Conservation (phyloP, 1,140 invertebrate species). For the Dinoponera quadriceps region DNA sequence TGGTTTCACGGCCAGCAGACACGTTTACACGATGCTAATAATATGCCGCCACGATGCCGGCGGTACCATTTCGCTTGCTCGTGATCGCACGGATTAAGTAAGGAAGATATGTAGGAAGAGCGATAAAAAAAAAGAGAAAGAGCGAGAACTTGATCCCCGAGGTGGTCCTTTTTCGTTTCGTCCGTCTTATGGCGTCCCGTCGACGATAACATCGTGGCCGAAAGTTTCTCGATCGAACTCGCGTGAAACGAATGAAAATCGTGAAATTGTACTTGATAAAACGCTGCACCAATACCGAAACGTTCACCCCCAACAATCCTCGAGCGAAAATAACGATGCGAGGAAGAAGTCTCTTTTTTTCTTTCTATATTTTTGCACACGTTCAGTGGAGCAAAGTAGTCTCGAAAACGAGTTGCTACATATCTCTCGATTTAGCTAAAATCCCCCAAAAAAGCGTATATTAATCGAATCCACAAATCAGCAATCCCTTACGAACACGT, state of each 20-base stretch:
- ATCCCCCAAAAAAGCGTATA: too few relatives aligned
- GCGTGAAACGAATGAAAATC: background rate
- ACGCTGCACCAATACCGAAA: too few relatives aligned
- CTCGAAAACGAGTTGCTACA: too few relatives aligned
- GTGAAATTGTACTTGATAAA: too few relatives aligned
- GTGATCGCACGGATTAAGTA: constrained; percentile 47
- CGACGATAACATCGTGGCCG: background rate
- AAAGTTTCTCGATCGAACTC: constrained; percentile 67
- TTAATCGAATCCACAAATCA: too few relatives aligned
- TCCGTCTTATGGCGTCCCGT: constrained; percentile 5
- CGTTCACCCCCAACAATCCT: too few relatives aligned
- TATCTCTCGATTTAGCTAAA: too few relatives aligned
- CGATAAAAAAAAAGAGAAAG: background rate
- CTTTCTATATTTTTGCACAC: too few relatives aligned
- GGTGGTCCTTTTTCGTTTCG: constrained; percentile 39
- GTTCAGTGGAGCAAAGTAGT: too few relatives aligned
- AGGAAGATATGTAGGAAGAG: constrained; percentile 4
- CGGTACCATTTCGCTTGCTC: constrained; percentile 62
- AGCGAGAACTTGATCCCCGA: constrained; percentile 20
- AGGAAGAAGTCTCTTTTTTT: too few relatives aligned
- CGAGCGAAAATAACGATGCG: too few relatives aligned
- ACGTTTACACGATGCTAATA: constrained; percentile 82
- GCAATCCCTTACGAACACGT: too few relatives aligned
- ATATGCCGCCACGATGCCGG: constrained; percentile 69
- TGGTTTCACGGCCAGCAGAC: constrained; percentile 85